Conservation (phyloP, 2,888 invertebrate species). For the Dynastes maya region DNA sequence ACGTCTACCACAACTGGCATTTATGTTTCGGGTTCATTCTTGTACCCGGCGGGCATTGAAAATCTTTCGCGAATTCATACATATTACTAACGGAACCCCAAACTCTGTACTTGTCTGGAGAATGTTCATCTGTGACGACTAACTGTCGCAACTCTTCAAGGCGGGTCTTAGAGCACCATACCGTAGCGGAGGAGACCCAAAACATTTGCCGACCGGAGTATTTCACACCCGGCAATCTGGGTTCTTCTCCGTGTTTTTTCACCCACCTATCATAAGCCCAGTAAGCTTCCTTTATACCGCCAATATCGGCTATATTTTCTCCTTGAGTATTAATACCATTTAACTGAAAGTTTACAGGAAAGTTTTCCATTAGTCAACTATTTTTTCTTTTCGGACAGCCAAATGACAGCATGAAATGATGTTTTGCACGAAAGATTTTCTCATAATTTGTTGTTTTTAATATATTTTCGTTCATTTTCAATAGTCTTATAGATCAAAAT, state of each 20-base stretch:
- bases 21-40: conserved; percentile 77
- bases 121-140: conserved; percentile 68
- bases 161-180: conserved; percentile 74
- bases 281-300: conserved; percentile 92
- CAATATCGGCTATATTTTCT: conserved; percentile 96
- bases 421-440: conserved; percentile 20
- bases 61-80: conserved; percentile 76
- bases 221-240: conserved; percentile 64
- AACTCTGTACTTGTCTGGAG: conserved; percentile 74
- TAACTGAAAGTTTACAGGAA: conserved; percentile 73
- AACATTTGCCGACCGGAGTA: conserved; percentile 72
- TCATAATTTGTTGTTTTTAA: no score
- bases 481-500: no score
- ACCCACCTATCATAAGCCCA: conserved; percentile 67
- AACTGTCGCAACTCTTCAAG: conserved; percentile 66
- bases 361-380: not conserved
- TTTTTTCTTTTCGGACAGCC: not conserved
- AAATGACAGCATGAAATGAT: not conserved
- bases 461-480: no score
- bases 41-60: conserved; percentile 74
- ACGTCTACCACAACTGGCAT: conserved; percentile 76
- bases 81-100: conserved; percentile 76
- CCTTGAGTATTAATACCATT: conserved; percentile 94
- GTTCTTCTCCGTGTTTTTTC: conserved; percentile 65
- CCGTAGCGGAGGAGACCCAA: conserved; percentile 76